Conservation (phyloP, 2,888 invertebrate genomes). For the Germaria angustata region DNA sequence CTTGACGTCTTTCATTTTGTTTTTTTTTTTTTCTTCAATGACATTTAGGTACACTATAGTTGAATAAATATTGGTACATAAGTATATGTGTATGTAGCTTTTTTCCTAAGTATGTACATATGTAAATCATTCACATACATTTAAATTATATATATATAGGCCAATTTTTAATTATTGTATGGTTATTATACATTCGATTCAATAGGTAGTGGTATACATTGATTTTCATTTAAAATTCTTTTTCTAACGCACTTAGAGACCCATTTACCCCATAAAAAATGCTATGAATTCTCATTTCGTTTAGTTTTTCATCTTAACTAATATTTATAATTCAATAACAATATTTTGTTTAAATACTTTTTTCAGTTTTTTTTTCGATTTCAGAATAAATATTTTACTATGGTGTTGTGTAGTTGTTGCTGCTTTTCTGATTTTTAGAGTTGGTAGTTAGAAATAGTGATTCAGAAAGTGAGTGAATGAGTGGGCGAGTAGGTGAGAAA, state of each 20-base stretch:
- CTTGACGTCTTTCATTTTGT: background rate
- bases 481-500: constrained; percentile 12
- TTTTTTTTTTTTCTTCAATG: constrained; percentile 38
- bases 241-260: constrained; percentile 62
- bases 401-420: constrained; percentile 52
- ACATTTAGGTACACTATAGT: constrained; percentile 68
- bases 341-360: constrained; percentile 60
- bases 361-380: constrained; percentile 69
- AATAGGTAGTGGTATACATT: constrained; percentile 50
- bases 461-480: constrained; percentile 16
- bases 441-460: constrained; percentile 22
- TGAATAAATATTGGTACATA: constrained; percentile 65
- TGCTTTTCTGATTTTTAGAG: constrained; percentile 38
- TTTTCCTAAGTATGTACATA: constrained; percentile 26
- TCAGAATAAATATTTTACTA: constrained; percentile 70
- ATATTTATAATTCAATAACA: constrained; percentile 25
- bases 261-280: constrained; percentile 66
- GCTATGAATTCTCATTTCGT: constrained; percentile 56
- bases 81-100: constrained; percentile 48
- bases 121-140: constrained; percentile 17
- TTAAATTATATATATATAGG: constrained; percentile 57
- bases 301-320: constrained; percentile 47
- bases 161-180: constrained; percentile 60
- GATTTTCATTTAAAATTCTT: constrained; percentile 22
- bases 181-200: constrained; percentile 12